Conservation (phyloP, 2,797 vertebrate genomes). For the Acanthornis magna region DNA sequence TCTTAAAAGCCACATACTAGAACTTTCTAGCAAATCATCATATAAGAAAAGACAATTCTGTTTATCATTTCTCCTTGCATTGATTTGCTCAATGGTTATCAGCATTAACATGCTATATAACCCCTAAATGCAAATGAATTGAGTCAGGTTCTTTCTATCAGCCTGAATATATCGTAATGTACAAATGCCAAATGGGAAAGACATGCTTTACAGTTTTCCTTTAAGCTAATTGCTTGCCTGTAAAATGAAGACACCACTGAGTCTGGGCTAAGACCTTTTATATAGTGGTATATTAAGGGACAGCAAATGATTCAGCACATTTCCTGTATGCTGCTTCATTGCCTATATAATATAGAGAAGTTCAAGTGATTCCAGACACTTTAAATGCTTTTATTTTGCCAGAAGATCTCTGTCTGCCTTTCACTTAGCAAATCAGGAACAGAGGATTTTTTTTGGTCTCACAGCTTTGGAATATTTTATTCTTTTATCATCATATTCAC, state of each 20-base stretch:
- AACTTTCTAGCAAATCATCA: not conserved
- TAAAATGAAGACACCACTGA: slow-evolving; percentile 45
- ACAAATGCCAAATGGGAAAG: slow-evolving; percentile 34
- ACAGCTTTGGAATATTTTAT: not conserved
- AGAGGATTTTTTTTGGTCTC: not conserved
- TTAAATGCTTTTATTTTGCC: not conserved
- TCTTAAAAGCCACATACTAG: not conserved
- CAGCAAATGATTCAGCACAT: slow-evolving; percentile 47
- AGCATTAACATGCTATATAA: not conserved
- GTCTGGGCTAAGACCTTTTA: slow-evolving; percentile 35
- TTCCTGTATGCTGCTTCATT: slow-evolving; percentile 26
- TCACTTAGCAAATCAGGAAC: not conserved
- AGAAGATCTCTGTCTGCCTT: not conserved
- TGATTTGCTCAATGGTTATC: not conserved
- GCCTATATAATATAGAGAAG: not conserved
- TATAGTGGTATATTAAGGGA: not conserved
- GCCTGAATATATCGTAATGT: not conserved
- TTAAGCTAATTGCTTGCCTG: slow-evolving; percentile 58
- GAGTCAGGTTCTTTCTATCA: not conserved
- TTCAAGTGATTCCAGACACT: not conserved
- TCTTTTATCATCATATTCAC: not conserved
- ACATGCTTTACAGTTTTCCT: slow-evolving; percentile 57
- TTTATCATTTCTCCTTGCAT: not conserved
- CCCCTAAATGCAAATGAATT: slow-evolving; percentile 13
- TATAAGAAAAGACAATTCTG: not conserved